These are phyloP conservation scores for Archilochus colubris DNA, from an alignment of 2,113 vertebrate species.

Conservation along the genomic window DNA sequence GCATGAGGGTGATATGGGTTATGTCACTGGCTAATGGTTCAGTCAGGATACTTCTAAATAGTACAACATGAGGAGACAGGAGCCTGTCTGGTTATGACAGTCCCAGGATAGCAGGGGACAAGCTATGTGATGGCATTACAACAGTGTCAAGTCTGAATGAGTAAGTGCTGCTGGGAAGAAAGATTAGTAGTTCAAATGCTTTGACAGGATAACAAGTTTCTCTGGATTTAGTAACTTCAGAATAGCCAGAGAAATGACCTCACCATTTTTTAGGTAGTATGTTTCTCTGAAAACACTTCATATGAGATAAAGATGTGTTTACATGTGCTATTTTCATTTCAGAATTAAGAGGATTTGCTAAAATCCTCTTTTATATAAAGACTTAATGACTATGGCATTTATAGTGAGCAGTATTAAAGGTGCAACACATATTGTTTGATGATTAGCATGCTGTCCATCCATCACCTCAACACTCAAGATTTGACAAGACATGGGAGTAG, in stretches of 20 bases:
- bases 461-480: rapidly evolving
- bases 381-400: not conserved
- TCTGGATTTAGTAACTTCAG: not conserved
- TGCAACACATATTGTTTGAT: not conserved
- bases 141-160: not conserved
- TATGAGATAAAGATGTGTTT: not conserved
- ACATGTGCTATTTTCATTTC: not conserved
- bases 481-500: not conserved
- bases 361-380: not conserved
- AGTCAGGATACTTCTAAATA: not conserved
- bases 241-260: not conserved
- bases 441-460: not conserved
- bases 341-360: not conserved
- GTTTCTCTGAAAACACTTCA: not conserved
- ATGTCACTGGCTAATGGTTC: not conserved
- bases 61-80: not conserved
- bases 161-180: not conserved
- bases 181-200: not conserved
- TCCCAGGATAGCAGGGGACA: not conserved
- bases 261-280: not conserved
- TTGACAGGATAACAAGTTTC: not conserved
- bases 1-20: not conserved
- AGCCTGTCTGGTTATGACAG: not conserved
- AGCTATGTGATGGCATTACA: not conserved
- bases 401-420: not conserved